Conservation (phyloP, 2,888 invertebrate species). For the Cheilosia impressa region DNA sequence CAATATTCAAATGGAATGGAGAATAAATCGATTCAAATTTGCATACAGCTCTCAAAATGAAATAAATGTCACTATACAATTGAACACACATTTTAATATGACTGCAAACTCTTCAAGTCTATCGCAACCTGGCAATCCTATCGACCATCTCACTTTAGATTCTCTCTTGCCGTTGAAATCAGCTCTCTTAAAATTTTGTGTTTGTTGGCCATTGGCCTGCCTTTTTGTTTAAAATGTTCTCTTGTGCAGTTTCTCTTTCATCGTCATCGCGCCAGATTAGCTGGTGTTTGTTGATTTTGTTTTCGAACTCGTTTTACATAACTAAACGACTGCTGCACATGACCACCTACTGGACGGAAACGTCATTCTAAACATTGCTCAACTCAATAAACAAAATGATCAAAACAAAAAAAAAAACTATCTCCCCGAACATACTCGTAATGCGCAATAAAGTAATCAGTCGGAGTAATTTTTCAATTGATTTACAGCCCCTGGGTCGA, state of each 20-base stretch:
- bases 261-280: too few relatives aligned
- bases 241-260: not conserved
- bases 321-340: not conserved
- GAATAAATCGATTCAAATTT: too few relatives aligned
- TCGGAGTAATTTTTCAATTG: conserved; percentile 39
- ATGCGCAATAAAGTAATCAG: conserved; percentile 52
- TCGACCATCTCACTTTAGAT: too few relatives aligned
- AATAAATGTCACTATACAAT: too few relatives aligned
- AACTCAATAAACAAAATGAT: conserved; percentile 7
- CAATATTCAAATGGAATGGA: too few relatives aligned
- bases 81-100: too few relatives aligned
- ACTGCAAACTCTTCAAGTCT: too few relatives aligned
- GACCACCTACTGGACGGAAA: not conserved
- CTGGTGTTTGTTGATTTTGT: not conserved
- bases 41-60: too few relatives aligned
- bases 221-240: not conserved
- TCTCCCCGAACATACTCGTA: not conserved
- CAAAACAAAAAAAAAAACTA: conserved; percentile 3
- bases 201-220: not conserved
- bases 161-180: too few relatives aligned
- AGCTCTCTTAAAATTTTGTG: not conserved
- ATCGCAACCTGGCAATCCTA: too few relatives aligned
- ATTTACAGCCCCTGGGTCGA: conserved; percentile 41
- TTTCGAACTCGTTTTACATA: not conserved
- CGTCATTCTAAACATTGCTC: not conserved